Conservation (phyloP, 2,113 vertebrate genomes). For the Rhodinocichla rosea region DNA sequence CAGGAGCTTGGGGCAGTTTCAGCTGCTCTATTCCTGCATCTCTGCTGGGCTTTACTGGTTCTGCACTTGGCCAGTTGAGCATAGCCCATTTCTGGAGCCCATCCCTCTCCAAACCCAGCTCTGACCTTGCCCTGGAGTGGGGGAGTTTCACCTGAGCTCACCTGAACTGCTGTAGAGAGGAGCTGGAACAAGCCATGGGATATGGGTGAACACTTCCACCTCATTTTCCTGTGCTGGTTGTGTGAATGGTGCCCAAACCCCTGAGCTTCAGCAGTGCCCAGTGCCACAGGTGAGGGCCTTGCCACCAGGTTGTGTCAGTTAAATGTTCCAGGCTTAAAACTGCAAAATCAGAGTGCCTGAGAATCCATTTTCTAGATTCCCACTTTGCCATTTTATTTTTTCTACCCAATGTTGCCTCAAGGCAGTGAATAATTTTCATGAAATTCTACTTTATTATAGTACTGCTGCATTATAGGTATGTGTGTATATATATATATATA, state of each 20-base stretch:
- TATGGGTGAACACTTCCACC: background rate
- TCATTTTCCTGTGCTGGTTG: accelerated
- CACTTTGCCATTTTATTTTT: background rate
- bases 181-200: background rate
- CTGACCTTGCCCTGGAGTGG: background rate
- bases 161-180: background rate
- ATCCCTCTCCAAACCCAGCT: background rate
- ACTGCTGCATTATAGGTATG: background rate
- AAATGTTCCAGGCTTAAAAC: background rate
- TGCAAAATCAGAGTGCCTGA: background rate
- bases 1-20: background rate
- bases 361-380: background rate
- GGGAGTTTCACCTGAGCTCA: background rate
- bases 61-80: background rate
- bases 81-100: accelerated
- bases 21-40: background rate
- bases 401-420: background rate
- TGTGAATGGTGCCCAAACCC: background rate
- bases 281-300: background rate
- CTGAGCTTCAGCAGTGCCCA: background rate
- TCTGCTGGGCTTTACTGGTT: background rate
- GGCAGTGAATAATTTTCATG: background rate
- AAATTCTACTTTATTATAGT: background rate
- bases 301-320: background rate
- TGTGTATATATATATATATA: background rate